These are phyloP conservation scores for Merluccius polli DNA, from an alignment of 2,797 vertebrate species.

Conservation along the genomic window DNA sequence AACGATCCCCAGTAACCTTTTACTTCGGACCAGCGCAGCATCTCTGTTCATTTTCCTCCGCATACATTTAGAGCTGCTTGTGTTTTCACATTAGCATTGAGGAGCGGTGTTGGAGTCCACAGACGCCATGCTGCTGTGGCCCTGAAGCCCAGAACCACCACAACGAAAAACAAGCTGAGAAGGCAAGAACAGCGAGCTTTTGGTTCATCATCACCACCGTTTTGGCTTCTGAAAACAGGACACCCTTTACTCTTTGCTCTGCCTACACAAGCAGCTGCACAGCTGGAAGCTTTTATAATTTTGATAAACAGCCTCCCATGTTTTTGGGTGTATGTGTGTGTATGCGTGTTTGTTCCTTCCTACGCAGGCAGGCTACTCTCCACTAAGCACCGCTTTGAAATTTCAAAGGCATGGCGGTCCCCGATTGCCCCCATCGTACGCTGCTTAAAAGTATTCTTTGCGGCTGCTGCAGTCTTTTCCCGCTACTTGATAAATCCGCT, in stretches of 20 bases:
- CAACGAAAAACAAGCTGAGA: neutral
- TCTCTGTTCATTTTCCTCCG: neutral
- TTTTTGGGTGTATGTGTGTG: slow-evolving; percentile 23
- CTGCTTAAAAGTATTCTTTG: slow-evolving; percentile 46
- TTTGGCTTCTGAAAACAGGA: slow-evolving; percentile 8
- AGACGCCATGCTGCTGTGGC: too few relatives aligned
- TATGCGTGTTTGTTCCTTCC: slow-evolving; percentile 39
- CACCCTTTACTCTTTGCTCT: slow-evolving; percentile 20
- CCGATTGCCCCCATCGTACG: slow-evolving; percentile 1
- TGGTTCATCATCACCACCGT: neutral
- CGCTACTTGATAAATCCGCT: slow-evolving; percentile 55
- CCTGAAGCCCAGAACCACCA: neutral
- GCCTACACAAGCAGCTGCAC: slow-evolving; percentile 25
- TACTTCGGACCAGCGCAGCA: neutral
- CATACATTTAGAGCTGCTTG: neutral
- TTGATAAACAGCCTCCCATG: slow-evolving; percentile 47
- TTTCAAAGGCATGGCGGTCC: slow-evolving; percentile 33
- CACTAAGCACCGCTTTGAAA: neutral
- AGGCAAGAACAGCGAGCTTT: neutral
- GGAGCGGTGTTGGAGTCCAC: neutral
- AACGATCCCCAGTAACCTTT: neutral
- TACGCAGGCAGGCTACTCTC: slow-evolving; percentile 25
- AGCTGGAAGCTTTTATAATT: slow-evolving; percentile 23
- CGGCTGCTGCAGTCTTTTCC: slow-evolving; percentile 26
- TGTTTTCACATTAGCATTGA: neutral